phyloP scores from a whole-genome alignment of 2,113 vertebrate genomes.

The Pomatorhinus ruficollis region DNA sequence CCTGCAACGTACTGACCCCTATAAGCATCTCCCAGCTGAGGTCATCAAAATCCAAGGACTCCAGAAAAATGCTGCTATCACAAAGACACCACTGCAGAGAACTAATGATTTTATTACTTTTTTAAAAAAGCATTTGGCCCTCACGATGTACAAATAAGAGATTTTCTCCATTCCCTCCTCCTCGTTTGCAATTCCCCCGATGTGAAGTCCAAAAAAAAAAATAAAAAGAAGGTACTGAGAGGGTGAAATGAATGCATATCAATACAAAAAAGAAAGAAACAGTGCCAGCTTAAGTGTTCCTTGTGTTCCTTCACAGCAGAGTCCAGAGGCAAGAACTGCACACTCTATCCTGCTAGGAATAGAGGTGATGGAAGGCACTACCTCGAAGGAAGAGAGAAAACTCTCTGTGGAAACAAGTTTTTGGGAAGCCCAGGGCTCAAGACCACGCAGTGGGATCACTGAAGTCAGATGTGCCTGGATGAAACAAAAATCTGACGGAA shows the following conservation, averaged over 20 bases:
- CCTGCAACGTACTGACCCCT: not conserved
- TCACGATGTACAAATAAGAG: not conserved
- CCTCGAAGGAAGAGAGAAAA: not conserved
- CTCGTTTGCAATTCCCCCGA: not conserved
- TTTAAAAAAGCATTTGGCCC: not conserved
- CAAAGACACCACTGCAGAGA: not conserved
- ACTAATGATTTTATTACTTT: not conserved
- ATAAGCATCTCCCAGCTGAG: accelerated
- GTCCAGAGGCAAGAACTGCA: not conserved
- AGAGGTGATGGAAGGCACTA: not conserved
- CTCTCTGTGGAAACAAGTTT: not conserved
- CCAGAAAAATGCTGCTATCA: not conserved
- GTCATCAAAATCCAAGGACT: not conserved
- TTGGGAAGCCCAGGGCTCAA: not conserved
- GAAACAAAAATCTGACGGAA: not conserved
- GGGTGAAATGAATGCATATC: not conserved
- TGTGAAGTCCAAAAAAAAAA: not conserved
- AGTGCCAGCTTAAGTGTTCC: not conserved
- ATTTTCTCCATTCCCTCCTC: not conserved
- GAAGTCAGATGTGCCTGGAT: not conserved
- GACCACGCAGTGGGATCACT: not conserved
- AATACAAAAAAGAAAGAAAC: not conserved
- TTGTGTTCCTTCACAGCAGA: not conserved
- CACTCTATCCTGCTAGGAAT: accelerated
- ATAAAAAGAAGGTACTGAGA: not conserved